Base-by-base conservation (phyloP, 2,797 vertebrate genomes). In the Sciaenops ocellatus region DNA sequence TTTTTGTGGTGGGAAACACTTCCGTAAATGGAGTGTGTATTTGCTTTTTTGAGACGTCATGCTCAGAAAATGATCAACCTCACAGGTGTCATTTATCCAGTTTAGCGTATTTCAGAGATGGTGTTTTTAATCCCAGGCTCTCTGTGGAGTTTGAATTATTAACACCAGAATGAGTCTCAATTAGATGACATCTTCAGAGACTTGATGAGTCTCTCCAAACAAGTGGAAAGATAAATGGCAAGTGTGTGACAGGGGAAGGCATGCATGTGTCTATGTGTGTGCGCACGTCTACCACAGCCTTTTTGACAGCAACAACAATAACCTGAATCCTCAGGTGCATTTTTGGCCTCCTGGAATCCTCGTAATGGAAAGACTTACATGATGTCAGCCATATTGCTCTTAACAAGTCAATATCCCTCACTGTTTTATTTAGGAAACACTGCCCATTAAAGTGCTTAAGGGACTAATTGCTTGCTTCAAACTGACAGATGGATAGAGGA, bases 131-230 rank as follows among this genome's bases (percentile, higher is more conserved):
- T 77, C 59, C 22, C 11, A 0, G 12, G 7, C 30, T 77, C 87
- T 83, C 48, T 18, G 10, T 11, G 74, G 86, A 69, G 24, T 74
- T 85, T 90, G 66, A 90, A 92, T 94, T 92, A 92, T 90, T 88
- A 83, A 91, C 89, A 81, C 63, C 55, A 63, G 85, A 75, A 76
- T 65, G 78, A 81, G 41, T 83, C 73, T 89, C 87, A 89, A 87
- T 92, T 90, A 92, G 67, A 61, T n/a, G 41, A 41, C 73, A 79
- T 87, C 93, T 87, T 81, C 54, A 74, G 92, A 89, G 92, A 89
- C 78, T 22, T 64, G 42, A 70, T 9, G 61, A 52, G 62, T 74
- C 75, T 78, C 65, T 85, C 90, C 50, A 82, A 89, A 94, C 86
- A 90, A 89, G 85, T 83, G 76, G 86, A 87, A 86, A 81, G 69